Conservation (phyloP, 1,140 invertebrate genomes). For the Macrostomum lignano region DNA sequence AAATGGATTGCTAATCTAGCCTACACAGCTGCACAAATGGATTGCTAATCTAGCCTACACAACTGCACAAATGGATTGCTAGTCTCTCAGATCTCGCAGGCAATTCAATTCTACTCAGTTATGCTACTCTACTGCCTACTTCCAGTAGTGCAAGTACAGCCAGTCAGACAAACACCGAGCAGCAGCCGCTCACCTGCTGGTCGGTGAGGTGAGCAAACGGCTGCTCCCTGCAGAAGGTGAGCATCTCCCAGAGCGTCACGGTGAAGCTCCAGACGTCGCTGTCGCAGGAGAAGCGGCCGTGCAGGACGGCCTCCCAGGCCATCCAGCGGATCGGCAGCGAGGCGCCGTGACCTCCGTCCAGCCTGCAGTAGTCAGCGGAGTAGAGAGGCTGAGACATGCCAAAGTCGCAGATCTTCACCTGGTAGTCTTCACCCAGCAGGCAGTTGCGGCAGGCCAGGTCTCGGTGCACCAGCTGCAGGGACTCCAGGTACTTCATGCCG, state of each 20-base stretch:
- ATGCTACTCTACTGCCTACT: too few species aligned
- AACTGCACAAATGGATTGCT: too few species aligned
- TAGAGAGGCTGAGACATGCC: conserved; percentile 61
- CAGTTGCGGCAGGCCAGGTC: conserved; percentile 51
- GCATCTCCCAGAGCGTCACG: conserved; percentile 48
- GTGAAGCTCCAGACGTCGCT: conserved; percentile 62
- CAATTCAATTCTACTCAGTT: too few species aligned
- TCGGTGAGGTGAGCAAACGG: too few species aligned
- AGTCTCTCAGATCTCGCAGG: too few species aligned
- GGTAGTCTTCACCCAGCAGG: conserved; percentile 48
- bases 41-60: too few species aligned
- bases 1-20: too few species aligned
- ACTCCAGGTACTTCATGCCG: conserved; percentile 52
- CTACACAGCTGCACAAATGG: too few species aligned
- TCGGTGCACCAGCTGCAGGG: conserved; percentile 44
- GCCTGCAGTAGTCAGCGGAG: conserved; percentile 38
- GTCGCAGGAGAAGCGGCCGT: conserved; percentile 50
- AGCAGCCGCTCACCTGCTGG: too few species aligned
- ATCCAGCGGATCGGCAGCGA: conserved; percentile 50
- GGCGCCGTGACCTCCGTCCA: conserved; percentile 13
- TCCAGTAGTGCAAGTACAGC: too few species aligned
- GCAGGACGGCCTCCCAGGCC: conserved; percentile 47
- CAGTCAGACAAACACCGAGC: too few species aligned
- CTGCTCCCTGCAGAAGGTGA: conserved; percentile 39
- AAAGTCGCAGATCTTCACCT: conserved; percentile 65